A percentile compares a stretch with the other conserved stretches of the same genome.
phyloP scores from a whole-genome alignment of 2,797 vertebrate species.

The Holocentrus rufus region DNA sequence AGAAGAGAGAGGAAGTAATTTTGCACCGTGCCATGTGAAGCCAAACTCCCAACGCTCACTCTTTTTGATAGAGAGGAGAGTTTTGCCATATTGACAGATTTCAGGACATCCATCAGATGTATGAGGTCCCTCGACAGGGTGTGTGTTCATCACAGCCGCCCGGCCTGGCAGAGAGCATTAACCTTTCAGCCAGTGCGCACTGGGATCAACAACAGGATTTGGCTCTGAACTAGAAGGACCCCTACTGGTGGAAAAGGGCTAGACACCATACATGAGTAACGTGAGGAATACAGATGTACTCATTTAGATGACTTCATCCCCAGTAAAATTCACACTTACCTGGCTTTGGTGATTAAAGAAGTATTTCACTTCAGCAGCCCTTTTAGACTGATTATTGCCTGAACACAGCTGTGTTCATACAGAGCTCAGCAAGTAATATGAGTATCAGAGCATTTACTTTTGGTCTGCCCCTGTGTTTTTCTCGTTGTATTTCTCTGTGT shows the following conservation, averaged over 20 bases:
- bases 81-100: constrained; percentile 36
- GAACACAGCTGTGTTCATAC: not conserved
- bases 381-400: no score
- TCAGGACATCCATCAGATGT: constrained; percentile 39
- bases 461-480: not conserved
- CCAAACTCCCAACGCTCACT: constrained; percentile 4
- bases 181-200: constrained; percentile 3
- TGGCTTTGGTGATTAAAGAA: not conserved
- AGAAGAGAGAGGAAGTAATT: not conserved
- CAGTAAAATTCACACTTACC: not conserved
- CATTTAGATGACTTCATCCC: not conserved
- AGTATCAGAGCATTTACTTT: not conserved
- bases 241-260: constrained; percentile 63
- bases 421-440: not conserved
- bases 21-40: constrained; percentile 12
- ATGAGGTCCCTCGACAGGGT: constrained; percentile 11
- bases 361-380: not conserved
- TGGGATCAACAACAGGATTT: not conserved
- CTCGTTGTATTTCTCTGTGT: not conserved
- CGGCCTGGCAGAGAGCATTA: constrained; percentile 14
- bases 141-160: constrained; percentile 23
- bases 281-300: not conserved
- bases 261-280: not conserved
- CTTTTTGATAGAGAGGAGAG: constrained; percentile 18
- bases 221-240: constrained; percentile 60